These are phyloP conservation scores for Diuraphis noxia DNA, from an alignment of 1,140 invertebrate species.

Conservation along the genomic window DNA sequence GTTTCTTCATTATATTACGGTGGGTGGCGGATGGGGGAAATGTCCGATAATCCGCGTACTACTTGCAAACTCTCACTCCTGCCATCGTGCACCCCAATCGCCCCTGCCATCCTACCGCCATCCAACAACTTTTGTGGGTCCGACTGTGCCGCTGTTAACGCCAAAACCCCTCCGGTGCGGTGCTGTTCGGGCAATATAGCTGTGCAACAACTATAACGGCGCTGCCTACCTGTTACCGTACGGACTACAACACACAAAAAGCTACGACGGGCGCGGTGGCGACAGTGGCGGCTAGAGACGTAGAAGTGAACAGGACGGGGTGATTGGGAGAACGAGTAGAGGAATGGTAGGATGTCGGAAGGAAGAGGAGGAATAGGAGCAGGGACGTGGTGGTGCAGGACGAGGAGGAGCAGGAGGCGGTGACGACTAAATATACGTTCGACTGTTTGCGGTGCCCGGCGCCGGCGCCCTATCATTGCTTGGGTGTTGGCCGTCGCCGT, in stretches of 20 bases:
- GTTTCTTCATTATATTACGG: not conserved
- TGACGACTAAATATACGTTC: not conserved
- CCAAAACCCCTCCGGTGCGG: not conserved
- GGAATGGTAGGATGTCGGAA: not conserved
- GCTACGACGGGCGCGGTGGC: not conserved
- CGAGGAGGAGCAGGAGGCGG: not conserved
- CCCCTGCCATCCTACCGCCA: not conserved
- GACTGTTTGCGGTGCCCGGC: slow-evolving; percentile 16
- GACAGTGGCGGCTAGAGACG: not conserved
- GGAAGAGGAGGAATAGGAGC: not conserved
- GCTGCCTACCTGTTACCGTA: slow-evolving; percentile 14
- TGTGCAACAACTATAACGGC: slow-evolving; percentile 17
- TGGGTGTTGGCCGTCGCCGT: slow-evolving; percentile 38
- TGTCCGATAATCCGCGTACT: slow-evolving; percentile 20
- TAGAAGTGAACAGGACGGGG: not conserved
- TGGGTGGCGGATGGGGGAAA: not conserved
- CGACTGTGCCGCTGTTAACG: not conserved
- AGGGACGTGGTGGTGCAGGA: not conserved
- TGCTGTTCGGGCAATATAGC: not conserved
- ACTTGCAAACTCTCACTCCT: not conserved
- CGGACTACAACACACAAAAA: not conserved
- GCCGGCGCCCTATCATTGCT: slow-evolving; percentile 7
- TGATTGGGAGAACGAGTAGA: not conserved
- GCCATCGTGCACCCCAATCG: not conserved
- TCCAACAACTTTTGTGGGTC: not conserved